Conservation (phyloP, 2,113 vertebrate genomes). For the Lycocorax pyrrhopterus region DNA sequence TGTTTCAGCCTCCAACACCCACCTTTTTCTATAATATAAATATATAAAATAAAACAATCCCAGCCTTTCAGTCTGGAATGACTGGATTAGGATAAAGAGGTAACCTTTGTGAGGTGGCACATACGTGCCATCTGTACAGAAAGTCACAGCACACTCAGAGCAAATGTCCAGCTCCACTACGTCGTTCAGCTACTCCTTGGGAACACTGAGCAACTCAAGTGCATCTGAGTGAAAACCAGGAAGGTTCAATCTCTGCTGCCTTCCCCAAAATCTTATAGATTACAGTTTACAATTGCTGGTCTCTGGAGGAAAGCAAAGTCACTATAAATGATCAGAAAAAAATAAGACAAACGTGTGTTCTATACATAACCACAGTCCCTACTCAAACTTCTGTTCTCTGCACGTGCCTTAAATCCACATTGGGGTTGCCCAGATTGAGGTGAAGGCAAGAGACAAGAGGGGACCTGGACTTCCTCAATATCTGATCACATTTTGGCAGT, state of each 20-base stretch:
- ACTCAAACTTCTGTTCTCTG: neutral
- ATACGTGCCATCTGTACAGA: neutral
- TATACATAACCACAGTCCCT: neutral
- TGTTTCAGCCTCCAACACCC: rapidly evolving
- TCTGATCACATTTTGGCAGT: neutral
- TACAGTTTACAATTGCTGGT: neutral
- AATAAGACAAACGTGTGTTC: neutral
- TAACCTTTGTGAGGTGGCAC: neutral
- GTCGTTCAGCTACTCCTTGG: rapidly evolving
- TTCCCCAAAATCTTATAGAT: neutral
- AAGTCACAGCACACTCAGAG: rapidly evolving
- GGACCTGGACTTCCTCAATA: neutral
- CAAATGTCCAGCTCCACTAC: neutral
- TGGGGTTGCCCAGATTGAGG: neutral
- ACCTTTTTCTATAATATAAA: neutral
- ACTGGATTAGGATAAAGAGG: neutral
- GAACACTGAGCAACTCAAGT: neutral
- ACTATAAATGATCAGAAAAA: neutral
- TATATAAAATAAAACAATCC: neutral
- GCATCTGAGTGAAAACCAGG: neutral
- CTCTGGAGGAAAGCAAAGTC: neutral
- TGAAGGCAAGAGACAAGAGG: neutral
- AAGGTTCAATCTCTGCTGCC: neutral
- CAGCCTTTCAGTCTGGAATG: neutral
- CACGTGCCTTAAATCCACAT: neutral